These are phyloP conservation scores for Petrocephalus sullivani DNA, from an alignment of 2,797 vertebrate species.

Conservation along the genomic window DNA sequence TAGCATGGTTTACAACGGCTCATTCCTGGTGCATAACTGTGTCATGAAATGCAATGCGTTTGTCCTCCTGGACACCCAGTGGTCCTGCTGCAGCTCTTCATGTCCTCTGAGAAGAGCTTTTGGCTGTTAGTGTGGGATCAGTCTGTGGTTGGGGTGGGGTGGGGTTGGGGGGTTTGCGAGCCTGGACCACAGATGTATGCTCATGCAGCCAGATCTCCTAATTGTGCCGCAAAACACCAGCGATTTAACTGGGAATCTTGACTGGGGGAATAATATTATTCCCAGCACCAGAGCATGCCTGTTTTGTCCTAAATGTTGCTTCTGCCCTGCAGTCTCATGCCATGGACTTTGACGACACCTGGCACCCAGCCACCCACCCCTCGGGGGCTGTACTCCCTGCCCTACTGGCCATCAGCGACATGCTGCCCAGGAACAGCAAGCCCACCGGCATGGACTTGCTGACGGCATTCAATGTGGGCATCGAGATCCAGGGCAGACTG, in stretches of 20 bases:
- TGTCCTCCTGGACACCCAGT: not conserved
- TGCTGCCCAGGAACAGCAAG: constrained; percentile 65
- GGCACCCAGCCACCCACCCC: constrained; percentile 84
- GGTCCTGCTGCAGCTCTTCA: not conserved
- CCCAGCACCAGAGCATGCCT: not conserved
- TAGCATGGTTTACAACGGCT: not conserved
- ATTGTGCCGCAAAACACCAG: not conserved
- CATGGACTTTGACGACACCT: constrained; percentile 90
- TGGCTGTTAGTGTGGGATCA: not conserved
- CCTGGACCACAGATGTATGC: not conserved
- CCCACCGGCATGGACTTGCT: constrained; percentile 73
- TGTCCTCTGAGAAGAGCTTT: not conserved
- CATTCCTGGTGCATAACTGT: not conserved
- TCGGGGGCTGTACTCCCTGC: constrained; percentile 80
- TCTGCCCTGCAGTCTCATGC: constrained; percentile 68
- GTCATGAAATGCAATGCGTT: not conserved
- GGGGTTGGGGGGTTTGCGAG: not conserved
- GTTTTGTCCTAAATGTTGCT: not conserved
- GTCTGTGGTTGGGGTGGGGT: not conserved
- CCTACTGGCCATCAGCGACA: constrained; percentile 74
- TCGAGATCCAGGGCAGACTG: constrained; percentile 80
- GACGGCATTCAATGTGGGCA: constrained; percentile 76
- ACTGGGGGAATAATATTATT: not conserved
- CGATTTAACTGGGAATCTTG: not conserved
- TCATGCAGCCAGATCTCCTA: not conserved